Evolutionary conservation across 2,113 vertebrate genomes (phyloP).

Genomic region (Tangachromis dhanisi): DNA sequence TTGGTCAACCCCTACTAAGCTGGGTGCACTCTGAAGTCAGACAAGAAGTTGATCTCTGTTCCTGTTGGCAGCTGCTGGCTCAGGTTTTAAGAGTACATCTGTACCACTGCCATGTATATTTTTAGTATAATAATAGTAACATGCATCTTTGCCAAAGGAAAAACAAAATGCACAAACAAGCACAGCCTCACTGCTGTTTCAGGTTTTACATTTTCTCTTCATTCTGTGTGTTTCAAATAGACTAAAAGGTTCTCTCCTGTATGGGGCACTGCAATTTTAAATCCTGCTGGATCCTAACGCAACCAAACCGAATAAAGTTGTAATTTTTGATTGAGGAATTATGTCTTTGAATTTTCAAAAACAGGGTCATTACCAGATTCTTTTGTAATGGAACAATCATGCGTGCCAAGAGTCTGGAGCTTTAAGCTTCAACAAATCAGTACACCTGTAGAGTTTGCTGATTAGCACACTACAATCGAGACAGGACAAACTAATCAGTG

Average conservation of each 20-base stretch:
- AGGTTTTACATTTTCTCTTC: not conserved
- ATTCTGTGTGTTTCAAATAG: not conserved
- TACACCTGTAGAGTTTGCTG: conserved; percentile 25
- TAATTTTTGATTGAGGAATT: not conserved
- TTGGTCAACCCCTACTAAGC: not conserved
- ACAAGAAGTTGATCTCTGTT: not conserved
- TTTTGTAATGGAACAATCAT: not conserved
- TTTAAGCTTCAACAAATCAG: not conserved
- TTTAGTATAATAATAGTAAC: not conserved
- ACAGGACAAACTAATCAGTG: conserved; percentile 15
- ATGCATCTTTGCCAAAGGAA: not conserved
- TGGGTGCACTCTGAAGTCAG: not conserved
- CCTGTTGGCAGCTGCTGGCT: not conserved
- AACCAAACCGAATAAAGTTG: accelerated
- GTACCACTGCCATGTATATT: not conserved
- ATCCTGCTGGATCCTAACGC: accelerated
- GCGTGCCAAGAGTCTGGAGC: not conserved
- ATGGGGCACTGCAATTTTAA: accelerated
- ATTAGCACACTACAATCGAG: not conserved
- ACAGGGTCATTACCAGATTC: not conserved
- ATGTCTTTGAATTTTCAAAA: not conserved
- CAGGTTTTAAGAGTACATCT: not conserved
- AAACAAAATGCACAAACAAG: not conserved
- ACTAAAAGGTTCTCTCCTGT: not conserved
- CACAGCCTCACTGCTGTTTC: not conserved